Evolutionary conservation across 2,797 vertebrate genomes (phyloP), one percentile per base, ranked within the genome.

Genomic region (Pelodytes ibericus): DNA sequence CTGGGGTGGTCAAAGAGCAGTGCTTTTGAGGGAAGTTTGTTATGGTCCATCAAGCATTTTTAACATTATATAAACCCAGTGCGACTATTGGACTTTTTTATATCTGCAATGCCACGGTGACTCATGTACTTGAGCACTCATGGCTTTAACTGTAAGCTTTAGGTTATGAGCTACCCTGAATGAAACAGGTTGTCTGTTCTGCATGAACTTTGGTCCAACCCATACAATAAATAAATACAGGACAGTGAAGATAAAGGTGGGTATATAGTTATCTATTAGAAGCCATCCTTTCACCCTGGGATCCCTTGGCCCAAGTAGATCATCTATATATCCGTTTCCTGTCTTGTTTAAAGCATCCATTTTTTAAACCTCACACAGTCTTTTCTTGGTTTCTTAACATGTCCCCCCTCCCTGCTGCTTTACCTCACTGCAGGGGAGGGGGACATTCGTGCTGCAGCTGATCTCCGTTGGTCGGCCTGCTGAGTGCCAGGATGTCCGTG

Each of bases 201-300:
- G 91, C 97, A 99, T 99, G 87, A 94, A 98, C 86, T 94, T 96
- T 77, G 96, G 97, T 84, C 97, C 98, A 80, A 94, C 80, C 96
- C 96, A 99, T 65, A 99, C 94, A 0, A 97, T 90, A 82, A 98
- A 87, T 79, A 99, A 94, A 89, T 99, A 99, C 63, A 95, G 82
- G 77, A 86, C 75, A 60, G 96, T 95, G 77, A 95, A 95, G 71
- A 92, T 81, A 82, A 99, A 90, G 49, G 97, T 98, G 66, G 96
- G 95, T 15, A 89, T 87, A 60, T 99, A 99, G 84, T 92, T 93
- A 84, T 96, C 95, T 83, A 99, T 89, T 80, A 99, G 93, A 61
- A 95, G 89, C 96, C 95, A 97, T 90, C 96, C 96, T 88, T 86
- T 89, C 77, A 99, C 98, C 85, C 96, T 91, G 63, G 89, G 89